Conservation (phyloP, 2,113 vertebrate species). For the Pandion haliaetus region DNA sequence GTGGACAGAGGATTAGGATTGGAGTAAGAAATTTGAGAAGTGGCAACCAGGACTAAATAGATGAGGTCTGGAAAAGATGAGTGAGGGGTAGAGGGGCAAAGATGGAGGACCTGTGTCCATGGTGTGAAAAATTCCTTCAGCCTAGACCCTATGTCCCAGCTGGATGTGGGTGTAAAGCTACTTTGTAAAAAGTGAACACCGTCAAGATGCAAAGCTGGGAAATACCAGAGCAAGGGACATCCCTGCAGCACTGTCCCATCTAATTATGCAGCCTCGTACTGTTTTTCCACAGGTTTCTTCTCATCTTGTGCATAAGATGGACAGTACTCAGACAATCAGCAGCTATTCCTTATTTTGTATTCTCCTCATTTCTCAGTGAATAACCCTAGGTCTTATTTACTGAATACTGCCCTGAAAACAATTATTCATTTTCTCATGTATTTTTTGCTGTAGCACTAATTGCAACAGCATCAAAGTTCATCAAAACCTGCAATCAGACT, state of each 20-base stretch:
- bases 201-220: not conserved
- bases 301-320: not conserved
- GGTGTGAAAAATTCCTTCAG: not conserved
- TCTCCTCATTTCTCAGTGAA: not conserved
- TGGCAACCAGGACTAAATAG: not conserved
- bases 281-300: not conserved
- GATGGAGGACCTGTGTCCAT: fast-evolving
- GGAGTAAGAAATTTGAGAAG: not conserved
- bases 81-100: not conserved
- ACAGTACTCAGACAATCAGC: not conserved
- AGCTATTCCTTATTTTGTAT: not conserved
- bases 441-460: not conserved
- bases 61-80: not conserved
- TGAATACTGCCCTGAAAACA: not conserved
- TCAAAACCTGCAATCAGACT: not conserved
- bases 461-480: not conserved
- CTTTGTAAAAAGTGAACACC: not conserved
- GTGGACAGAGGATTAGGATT: not conserved
- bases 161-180: not conserved
- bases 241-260: not conserved
- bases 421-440: not conserved
- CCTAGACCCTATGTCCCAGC: not conserved
- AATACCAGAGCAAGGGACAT: not conserved
- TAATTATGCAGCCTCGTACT: not conserved
- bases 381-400: not conserved